phyloP scores from a whole-genome alignment of 1,140 invertebrate species.

The Pogonognathellus flavescens region DNA sequence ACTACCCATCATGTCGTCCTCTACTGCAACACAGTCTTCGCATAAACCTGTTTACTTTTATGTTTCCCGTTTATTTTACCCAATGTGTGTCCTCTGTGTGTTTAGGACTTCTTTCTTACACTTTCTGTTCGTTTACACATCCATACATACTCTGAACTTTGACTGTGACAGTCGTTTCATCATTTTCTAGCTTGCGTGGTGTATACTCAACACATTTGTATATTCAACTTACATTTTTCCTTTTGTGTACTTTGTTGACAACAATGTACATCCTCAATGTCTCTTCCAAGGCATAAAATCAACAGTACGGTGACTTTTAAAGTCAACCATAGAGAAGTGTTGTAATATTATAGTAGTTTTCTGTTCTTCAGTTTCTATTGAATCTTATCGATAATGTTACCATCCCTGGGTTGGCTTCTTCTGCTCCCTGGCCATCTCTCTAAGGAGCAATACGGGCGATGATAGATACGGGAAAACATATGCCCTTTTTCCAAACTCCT shows the following conservation, averaged over 20 bases:
- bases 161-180: conserved; percentile 33
- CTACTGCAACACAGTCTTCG: background rate
- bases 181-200: conserved; percentile 3
- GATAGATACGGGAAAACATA: conserved; percentile 63
- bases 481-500: background rate
- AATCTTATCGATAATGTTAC: background rate
- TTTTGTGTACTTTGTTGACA: background rate
- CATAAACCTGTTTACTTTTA: conserved; percentile 26
- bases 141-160: conserved; percentile 21
- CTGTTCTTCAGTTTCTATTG: background rate
- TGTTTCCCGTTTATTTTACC: conserved; percentile 25
- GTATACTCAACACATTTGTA: background rate
- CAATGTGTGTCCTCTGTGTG: background rate
- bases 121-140: background rate
- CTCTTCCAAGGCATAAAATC: background rate
- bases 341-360: background rate
- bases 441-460: conserved; percentile 62
- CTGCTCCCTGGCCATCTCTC: conserved; percentile 47
- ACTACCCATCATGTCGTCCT: conserved; percentile 35
- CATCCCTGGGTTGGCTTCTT: background rate
- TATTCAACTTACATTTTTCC: too few relatives aligned
- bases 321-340: background rate
- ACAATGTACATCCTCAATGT: background rate
- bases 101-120: background rate
- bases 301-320: background rate